Evolutionary conservation across 2,113 vertebrate genomes (phyloP), one percentile per base, ranked within the genome.

Genomic region (Callaeas wilsoni): DNA sequence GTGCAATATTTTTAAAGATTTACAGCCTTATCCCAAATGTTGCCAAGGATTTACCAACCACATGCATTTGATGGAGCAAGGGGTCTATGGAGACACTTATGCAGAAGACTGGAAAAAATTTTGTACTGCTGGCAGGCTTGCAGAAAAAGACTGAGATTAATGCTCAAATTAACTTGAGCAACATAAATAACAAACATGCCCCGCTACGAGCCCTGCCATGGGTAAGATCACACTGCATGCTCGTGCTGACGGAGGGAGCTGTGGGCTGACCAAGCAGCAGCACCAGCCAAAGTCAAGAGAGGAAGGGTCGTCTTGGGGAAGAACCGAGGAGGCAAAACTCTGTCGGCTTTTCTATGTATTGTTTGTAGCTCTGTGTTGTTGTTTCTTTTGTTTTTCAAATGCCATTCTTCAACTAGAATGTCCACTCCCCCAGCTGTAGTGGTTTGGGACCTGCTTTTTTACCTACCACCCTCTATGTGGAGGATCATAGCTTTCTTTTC

Each of bases 31-130:
- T 70, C 67, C 82, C 50, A 76, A 88, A 56, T n/a, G 55, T 74
- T 96, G 59, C 50, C 47, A 59, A 74, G 55, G 70, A 42, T 89
- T 93, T 87, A 68, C 65, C 62, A 73, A 62, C 65, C 59, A 50
- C 42, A 41, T 39, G 20, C 9, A 8, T 87, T 87, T 82, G 70
- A 53, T 49, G 50, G 81, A 88, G 87, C 18, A 83, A 59, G 26
- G 70, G 39, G 15, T 85, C 57, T 89, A 13, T 64, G 63, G 78
- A 80, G 78, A 80, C 33, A 25, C 55, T 89, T 75, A 37, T 4
- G 80, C 75, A 69, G 49, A n/a, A 7, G 18, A 74, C 55, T 80
- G 68, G 33, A 79, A 93, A 93, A 84, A 53, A 69, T 13, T 9
- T 25, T 59, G 12, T 70, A 4, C 29, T 65, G 8, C 75, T 94